These are phyloP conservation scores for Pandion haliaetus DNA, from an alignment of 2,113 vertebrate genomes.

Conservation along the genomic window DNA sequence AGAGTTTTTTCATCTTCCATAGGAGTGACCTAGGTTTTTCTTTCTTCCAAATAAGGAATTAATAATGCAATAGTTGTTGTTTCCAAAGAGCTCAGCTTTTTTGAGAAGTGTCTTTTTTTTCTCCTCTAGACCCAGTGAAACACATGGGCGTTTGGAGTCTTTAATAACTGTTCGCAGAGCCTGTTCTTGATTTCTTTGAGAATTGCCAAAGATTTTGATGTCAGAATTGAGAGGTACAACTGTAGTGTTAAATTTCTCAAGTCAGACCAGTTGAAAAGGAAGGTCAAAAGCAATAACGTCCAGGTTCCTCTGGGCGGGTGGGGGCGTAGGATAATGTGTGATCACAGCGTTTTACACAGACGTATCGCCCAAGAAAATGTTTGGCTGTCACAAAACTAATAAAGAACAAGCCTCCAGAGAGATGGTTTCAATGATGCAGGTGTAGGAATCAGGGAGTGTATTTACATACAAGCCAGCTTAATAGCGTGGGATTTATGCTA, in stretches of 20 bases:
- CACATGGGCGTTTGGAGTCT: background rate
- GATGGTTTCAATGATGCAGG: conserved; percentile 13
- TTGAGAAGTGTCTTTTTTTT: background rate
- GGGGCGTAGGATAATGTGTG: background rate
- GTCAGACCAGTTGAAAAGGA: conserved; percentile 29
- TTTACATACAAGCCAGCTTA: background rate
- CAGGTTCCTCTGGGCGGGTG: background rate
- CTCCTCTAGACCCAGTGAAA: background rate
- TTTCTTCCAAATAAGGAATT: conserved; percentile 42
- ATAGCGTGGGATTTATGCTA: conserved; percentile 36
- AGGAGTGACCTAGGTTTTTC: background rate
- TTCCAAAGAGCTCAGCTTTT: conserved; percentile 9
- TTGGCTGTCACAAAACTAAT: conserved; percentile 65
- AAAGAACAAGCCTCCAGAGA: conserved; percentile 19
- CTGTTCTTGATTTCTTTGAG: conserved; percentile 31
- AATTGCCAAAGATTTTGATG: conserved; percentile 14
- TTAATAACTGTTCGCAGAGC: background rate
- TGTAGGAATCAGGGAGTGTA: background rate
- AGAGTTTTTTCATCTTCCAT: background rate
- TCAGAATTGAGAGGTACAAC: background rate
- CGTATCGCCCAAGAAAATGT: background rate
- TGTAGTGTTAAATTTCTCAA: background rate
- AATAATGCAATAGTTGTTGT: conserved; percentile 23
- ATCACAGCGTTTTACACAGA: background rate
- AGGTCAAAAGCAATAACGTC: conserved; percentile 62